A percentile compares a stretch with the other conserved stretches of the same genome.
Evolutionary conservation across 92 coral and sea anemone species (phyloP).

Genomic region (Palythoa heliodiscus): DNA sequence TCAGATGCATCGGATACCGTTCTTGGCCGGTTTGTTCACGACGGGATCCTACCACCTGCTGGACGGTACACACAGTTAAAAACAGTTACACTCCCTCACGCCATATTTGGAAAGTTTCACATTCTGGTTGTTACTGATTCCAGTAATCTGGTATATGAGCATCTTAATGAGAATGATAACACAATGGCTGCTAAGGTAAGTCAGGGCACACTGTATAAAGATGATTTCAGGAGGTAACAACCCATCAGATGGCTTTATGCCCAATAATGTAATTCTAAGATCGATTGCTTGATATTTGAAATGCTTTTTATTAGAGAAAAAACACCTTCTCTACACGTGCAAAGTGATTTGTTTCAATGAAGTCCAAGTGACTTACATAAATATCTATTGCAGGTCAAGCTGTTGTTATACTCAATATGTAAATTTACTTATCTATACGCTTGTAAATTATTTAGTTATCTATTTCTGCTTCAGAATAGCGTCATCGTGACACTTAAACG

Average conservation of each 20-base stretch:
- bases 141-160: constrained; percentile 67
- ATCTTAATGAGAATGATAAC: constrained; percentile 68
- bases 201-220: neutral
- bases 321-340: too few relatives aligned
- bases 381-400: too few relatives aligned
- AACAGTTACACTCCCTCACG: constrained; percentile 54
- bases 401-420: too few relatives aligned
- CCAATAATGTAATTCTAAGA: neutral
- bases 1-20: constrained; percentile 30
- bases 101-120: constrained; percentile 71
- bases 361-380: neutral
- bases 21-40: neutral
- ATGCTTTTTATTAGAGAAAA: too few relatives aligned
- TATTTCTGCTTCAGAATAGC: too few relatives aligned
- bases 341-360: too few relatives aligned
- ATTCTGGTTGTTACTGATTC: constrained; percentile 69
- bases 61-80: constrained; percentile 7
- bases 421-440: too few relatives aligned
- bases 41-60: constrained; percentile 16
- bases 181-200: constrained; percentile 52
- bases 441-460: too few relatives aligned
- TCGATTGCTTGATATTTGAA: too few relatives aligned
- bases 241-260: too few relatives aligned
- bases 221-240: neutral
- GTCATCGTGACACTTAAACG: too few relatives aligned